Evolutionary conservation across 2,888 invertebrate species (phyloP).

Genomic region (Amiota minor): DNA sequence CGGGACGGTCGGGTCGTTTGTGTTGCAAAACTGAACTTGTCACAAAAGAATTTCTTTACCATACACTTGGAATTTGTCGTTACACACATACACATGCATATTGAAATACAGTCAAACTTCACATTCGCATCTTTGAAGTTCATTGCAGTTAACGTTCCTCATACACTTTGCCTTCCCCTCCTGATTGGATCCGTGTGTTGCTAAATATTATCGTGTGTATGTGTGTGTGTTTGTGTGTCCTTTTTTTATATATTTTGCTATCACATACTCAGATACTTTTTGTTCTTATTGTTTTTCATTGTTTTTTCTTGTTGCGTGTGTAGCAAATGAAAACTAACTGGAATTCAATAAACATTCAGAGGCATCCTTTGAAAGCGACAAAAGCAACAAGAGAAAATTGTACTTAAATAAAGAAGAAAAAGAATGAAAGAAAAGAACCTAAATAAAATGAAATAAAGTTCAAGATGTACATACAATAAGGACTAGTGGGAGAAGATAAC

Average conservation of each 20-base stretch:
- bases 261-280: conserved; percentile 14
- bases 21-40: conserved; percentile 56
- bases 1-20: not conserved
- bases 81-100: not conserved
- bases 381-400: not conserved
- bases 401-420: conserved; percentile 7
- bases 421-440: not conserved
- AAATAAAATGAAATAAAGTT: conserved; percentile 3
- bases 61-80: conserved; percentile 55
- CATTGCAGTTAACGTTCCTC: not conserved
- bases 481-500: too few species aligned
- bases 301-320: conserved; percentile 22
- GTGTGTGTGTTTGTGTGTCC: not conserved
- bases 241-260: not conserved
- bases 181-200: not conserved
- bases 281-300: conserved; percentile 31
- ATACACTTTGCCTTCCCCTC: not conserved
- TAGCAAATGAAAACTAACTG: conserved; percentile 46
- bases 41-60: conserved; percentile 67
- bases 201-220: not conserved
- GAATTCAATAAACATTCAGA: conserved; percentile 66
- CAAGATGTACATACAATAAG: not conserved
- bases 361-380: conserved; percentile 27
- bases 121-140: too few species aligned
- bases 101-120: not conserved